Evolutionary conservation across 1,140 invertebrate genomes (phyloP).

Genomic region (Anoplophora glabripennis): DNA sequence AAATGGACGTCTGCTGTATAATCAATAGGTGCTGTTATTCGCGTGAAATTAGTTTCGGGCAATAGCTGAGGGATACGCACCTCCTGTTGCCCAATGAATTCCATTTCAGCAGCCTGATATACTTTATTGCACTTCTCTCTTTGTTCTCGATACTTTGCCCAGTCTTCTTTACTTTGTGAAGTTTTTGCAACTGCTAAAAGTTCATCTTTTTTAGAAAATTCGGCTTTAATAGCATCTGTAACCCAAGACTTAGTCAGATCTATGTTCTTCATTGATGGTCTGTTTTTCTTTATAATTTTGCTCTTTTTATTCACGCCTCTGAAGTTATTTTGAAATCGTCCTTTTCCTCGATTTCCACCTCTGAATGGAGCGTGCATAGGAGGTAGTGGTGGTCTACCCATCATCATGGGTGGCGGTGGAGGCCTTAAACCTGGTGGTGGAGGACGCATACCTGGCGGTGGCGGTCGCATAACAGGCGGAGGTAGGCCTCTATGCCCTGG

Average conservation of each 20-base stretch:
- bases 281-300: constrained; percentile 41
- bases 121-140: constrained; percentile 45
- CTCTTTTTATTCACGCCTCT: constrained; percentile 29
- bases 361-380: constrained; percentile 28
- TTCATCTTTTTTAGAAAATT: constrained; percentile 45
- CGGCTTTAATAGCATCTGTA: constrained; percentile 40
- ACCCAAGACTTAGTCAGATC: constrained; percentile 47
- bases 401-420: constrained; percentile 41
- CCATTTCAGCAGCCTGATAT: constrained; percentile 42
- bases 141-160: constrained; percentile 44
- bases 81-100: constrained; percentile 49
- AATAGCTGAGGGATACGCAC: constrained; percentile 49
- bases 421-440: constrained; percentile 29
- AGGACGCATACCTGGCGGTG: constrained; percentile 33
- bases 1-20: constrained; percentile 48
- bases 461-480: constrained; percentile 31
- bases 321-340: constrained; percentile 23
- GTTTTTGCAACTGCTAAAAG: constrained; percentile 41
- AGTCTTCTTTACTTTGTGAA: constrained; percentile 42
- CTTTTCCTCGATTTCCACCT: constrained; percentile 22
- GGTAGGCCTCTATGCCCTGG: constrained; percentile 32
- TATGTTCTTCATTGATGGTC: constrained; percentile 33
- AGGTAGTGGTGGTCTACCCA: constrained; percentile 31
- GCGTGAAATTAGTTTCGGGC: constrained; percentile 43
- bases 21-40: constrained; percentile 47